These are phyloP conservation scores for Formica selysi DNA, from an alignment of 1,140 invertebrate genomes.

Conservation along the genomic window DNA sequence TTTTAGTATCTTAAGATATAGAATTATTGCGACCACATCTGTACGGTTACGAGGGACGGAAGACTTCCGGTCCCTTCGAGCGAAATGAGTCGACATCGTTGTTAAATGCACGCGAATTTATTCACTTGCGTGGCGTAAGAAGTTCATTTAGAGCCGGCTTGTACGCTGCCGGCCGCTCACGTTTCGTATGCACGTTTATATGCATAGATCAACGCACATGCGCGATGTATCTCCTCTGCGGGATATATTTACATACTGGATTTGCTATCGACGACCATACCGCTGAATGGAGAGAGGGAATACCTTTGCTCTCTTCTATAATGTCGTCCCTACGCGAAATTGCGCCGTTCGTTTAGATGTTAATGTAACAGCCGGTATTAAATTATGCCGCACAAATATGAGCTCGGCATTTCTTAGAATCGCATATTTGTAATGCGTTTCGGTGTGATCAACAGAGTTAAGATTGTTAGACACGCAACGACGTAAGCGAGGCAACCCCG, in stretches of 20 bases:
- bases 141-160: slow-evolving; percentile 75
- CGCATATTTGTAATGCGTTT: slow-evolving; percentile 15
- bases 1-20: too few relatives aligned
- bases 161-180: slow-evolving; percentile 72
- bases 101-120: slow-evolving; percentile 75
- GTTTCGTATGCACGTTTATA: slow-evolving; percentile 58
- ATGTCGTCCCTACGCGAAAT: slow-evolving; percentile 39
- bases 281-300: slow-evolving; percentile 16
- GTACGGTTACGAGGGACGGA: slow-evolving; percentile 67
- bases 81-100: slow-evolving; percentile 69
- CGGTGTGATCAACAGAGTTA: not conserved
- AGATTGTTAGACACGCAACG: too few relatives aligned
- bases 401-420: slow-evolving; percentile 27
- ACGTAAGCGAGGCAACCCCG: slow-evolving; percentile 39
- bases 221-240: slow-evolving; percentile 54
- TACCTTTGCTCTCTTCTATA: slow-evolving; percentile 11
- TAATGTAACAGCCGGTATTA: slow-evolving; percentile 63
- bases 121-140: slow-evolving; percentile 66
- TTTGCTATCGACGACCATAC: slow-evolving; percentile 72
- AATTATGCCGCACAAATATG: slow-evolving; percentile 52
- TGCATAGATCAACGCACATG: slow-evolving; percentile 73
- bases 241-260: slow-evolving; percentile 73
- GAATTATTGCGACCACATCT: slow-evolving; percentile 65
- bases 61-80: slow-evolving; percentile 73
- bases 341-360: slow-evolving; percentile 70